These are phyloP conservation scores for Hirtodrosophila confusa DNA, from an alignment of 2,888 invertebrate genomes.

Conservation along the genomic window DNA sequence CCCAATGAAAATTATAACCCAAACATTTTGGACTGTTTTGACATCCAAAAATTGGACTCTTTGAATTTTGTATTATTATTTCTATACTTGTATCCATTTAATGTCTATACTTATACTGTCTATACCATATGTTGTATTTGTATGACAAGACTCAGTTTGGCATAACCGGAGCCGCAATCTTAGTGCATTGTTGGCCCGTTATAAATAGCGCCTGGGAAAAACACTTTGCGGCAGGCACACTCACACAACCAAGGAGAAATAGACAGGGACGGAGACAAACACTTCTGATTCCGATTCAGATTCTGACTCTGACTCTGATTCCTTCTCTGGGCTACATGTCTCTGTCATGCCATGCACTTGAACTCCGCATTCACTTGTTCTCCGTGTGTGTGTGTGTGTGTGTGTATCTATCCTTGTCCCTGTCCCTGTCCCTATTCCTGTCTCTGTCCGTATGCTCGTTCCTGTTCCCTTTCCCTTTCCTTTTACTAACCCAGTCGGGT, in stretches of 20 bases:
- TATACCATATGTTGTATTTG: not conserved
- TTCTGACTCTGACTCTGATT: constrained; percentile 2
- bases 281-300: constrained; percentile 1
- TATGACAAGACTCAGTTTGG: constrained; percentile 25
- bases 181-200: constrained; percentile 37
- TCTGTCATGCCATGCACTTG: constrained; percentile 71
- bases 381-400: constrained; percentile 26
- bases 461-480: constrained; percentile 15
- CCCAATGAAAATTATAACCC: no score
- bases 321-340: constrained; percentile 34
- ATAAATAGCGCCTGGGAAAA: constrained; percentile 82
- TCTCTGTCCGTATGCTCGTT: not conserved
- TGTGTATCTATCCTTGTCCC: constrained; percentile 14
- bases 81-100: no score
- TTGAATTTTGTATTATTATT: no score
- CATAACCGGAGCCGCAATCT: constrained; percentile 22
- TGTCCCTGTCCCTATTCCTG: constrained; percentile 4
- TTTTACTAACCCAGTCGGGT: constrained; percentile 15
- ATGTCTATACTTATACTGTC: no score
- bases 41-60: no score
- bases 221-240: constrained; percentile 68
- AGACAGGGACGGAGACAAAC: constrained; percentile 2
- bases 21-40: no score
- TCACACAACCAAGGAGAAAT: not conserved
- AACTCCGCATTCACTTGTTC: constrained; percentile 69